A percentile compares a stretch with the other conserved stretches of the same genome.
Evolutionary conservation across 2,888 invertebrate species (phyloP).

Genomic region (Lepidocyrtinus sp.): DNA sequence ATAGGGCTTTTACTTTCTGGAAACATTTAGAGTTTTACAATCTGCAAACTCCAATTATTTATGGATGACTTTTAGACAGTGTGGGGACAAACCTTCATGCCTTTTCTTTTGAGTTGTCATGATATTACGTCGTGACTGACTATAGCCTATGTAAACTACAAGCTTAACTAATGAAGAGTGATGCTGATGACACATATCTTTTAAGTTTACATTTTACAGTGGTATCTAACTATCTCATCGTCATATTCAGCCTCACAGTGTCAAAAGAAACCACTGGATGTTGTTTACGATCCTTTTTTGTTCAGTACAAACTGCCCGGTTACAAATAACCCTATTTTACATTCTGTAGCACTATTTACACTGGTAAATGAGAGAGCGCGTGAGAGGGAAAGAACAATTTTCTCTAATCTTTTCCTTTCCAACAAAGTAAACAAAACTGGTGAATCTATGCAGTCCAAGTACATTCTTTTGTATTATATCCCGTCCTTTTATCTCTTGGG

Average conservation of each 20-base stretch:
- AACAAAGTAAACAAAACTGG: conserved; percentile 6
- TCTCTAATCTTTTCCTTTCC: background rate
- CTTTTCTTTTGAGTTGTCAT: no score
- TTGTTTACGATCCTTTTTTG: background rate
- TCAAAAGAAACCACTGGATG: background rate
- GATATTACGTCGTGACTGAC: no score
- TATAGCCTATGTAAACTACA: no score
- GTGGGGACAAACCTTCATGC: no score
- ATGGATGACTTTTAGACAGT: no score
- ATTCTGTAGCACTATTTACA: no score
- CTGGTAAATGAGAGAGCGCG: background rate
- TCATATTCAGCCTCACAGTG: no score
- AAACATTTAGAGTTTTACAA: no score
- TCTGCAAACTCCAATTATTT: no score
- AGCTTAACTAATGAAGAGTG: no score
- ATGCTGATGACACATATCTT: background rate
- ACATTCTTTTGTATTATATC: background rate
- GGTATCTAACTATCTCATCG: background rate
- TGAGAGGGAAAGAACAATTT: background rate
- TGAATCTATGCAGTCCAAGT: background rate
- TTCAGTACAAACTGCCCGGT: background rate
- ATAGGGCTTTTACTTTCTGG: background rate
- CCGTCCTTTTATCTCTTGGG: background rate
- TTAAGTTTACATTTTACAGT: background rate
- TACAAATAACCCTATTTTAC: background rate